phyloP scores from a whole-genome alignment of 2,797 vertebrate species.

The Mus caroli region DNA sequence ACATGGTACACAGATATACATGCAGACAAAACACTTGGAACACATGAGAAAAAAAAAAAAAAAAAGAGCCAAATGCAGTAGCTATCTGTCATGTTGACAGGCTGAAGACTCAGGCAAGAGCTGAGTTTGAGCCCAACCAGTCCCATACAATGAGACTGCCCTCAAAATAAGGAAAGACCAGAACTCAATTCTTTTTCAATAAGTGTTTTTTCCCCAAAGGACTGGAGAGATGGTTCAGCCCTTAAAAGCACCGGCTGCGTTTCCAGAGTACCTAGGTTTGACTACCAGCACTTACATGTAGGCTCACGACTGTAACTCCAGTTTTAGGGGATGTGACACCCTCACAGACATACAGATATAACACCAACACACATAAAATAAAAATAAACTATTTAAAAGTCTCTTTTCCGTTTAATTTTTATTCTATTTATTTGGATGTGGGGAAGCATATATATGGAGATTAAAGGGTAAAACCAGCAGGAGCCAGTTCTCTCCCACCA shows the following conservation, averaged over 20 bases:
- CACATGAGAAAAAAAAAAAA: neutral
- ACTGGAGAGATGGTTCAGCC: neutral
- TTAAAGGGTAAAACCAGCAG: neutral
- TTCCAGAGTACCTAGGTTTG: neutral
- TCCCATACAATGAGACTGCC: neutral
- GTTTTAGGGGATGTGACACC: neutral
- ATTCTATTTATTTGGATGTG: neutral
- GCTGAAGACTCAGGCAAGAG: neutral
- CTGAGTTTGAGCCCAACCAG: neutral
- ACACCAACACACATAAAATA: neutral
- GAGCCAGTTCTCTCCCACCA: neutral
- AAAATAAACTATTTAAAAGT: neutral
- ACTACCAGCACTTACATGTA: neutral
- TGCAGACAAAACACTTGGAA: neutral
- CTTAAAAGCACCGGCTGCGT: neutral
- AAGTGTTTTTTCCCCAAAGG: neutral
- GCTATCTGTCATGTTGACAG: neutral
- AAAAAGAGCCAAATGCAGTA: neutral
- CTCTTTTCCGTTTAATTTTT: neutral
- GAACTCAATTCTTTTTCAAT: neutral
- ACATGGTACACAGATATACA: neutral
- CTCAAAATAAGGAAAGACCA: neutral
- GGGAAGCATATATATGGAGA: neutral
- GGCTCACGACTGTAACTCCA: neutral
- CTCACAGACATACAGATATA: neutral